A percentile compares a stretch with the other conserved stretches of the same genome.
phyloP scores from a whole-genome alignment of 2,797 vertebrate genomes.

The Microctenopoma lineatum region DNA sequence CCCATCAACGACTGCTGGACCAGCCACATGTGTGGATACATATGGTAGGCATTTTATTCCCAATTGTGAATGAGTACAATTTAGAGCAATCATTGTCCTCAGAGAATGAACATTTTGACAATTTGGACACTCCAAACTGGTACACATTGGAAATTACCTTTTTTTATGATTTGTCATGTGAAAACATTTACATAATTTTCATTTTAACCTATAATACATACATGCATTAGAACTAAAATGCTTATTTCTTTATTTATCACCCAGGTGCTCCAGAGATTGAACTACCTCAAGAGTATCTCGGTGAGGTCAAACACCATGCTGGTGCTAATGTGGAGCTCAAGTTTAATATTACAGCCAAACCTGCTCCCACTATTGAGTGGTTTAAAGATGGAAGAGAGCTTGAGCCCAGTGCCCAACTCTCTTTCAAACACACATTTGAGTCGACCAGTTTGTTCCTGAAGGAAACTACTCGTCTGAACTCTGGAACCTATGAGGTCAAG shows the following conservation, averaged over 20 bases:
- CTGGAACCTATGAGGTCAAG: conserved; percentile 94
- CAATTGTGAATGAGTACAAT: neutral
- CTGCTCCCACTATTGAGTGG: conserved; percentile 96
- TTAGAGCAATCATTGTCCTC: neutral
- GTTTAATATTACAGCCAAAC: conserved; percentile 95
- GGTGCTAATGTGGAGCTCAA: conserved; percentile 90
- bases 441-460: conserved; percentile 89
- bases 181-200: no score
- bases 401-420: conserved; percentile 84
- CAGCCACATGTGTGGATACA: conserved; percentile 93
- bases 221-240: neutral
- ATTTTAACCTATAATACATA: neutral
- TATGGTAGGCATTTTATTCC: conserved; percentile 82
- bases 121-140: neutral
- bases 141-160: neutral
- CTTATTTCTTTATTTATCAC: conserved; percentile 42
- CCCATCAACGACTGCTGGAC: conserved; percentile 91
- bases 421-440: conserved; percentile 90
- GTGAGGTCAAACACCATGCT: conserved; percentile 92
- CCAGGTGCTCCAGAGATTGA: conserved; percentile 95
- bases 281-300: conserved; percentile 92
- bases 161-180: no score
- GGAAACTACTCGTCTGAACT: conserved; percentile 92
- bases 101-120: neutral
- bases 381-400: conserved; percentile 93